A percentile compares a stretch with the other conserved stretches of the same genome.
phyloP scores from a whole-genome alignment of 2,888 invertebrate species.

The Drosophila monieri region DNA sequence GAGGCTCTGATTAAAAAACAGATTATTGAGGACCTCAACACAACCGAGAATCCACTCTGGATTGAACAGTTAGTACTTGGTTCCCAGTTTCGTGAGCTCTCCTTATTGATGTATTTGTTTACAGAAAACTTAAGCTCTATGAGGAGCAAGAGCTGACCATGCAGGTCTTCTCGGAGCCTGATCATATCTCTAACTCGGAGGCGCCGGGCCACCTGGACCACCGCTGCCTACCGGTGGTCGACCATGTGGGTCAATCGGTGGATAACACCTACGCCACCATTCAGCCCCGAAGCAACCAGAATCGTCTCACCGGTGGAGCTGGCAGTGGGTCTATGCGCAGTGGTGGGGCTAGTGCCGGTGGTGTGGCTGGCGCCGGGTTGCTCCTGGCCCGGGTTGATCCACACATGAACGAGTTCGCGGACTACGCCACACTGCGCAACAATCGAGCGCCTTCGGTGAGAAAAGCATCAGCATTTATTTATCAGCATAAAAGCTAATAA shows the following conservation, averaged over 20 bases:
- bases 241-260: conserved; percentile 81
- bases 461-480: rapidly evolving
- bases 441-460: conserved; percentile 83
- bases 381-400: conserved; percentile 71
- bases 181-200: conserved; percentile 84
- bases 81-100: no score
- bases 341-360: conserved; percentile 59
- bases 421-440: conserved; percentile 84
- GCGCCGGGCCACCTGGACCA: conserved; percentile 82
- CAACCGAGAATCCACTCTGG: conserved; percentile 96
- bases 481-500: background rate
- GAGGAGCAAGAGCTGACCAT: conserved; percentile 96
- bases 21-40: conserved; percentile 93
- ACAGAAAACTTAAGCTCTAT: conserved; percentile 92
- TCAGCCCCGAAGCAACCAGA: conserved; percentile 81
- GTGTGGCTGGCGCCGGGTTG: conserved; percentile 60
- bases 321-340: conserved; percentile 68
- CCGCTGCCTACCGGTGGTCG: conserved; percentile 82
- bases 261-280: conserved; percentile 84
- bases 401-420: conserved; percentile 82
- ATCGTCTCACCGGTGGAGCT: conserved; percentile 59
- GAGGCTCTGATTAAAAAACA: conserved; percentile 93
- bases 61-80: conserved; percentile 90
- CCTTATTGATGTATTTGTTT: background rate
- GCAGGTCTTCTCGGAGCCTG: conserved; percentile 94